Base-by-base conservation (phyloP, 2,888 invertebrate species). In the Aromia moschata region DNA sequence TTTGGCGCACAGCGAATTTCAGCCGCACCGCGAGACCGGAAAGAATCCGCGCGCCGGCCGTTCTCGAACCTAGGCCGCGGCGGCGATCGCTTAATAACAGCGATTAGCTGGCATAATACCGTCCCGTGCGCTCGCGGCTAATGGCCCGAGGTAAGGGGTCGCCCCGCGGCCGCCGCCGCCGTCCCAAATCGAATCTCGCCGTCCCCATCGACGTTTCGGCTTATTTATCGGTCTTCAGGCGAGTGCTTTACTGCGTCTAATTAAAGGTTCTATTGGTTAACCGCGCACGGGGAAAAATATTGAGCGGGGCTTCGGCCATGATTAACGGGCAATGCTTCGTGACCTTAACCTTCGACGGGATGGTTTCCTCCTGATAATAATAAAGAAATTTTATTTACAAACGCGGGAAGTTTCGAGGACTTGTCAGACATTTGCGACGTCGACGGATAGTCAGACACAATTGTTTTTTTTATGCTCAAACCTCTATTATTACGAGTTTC, bases 61-160 rank as follows among this genome's bases (percentile, higher is more conserved):
- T 18, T 46, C 20, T 45, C 37, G 40, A 40, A 30, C 33, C 41
- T 46, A n/a, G n/a, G 18, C 33, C 46, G 31, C 14, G 38, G 43
- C 40, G 16, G 33, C 43, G 40, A 52, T 46, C 40, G 36, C 33
- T 46, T 53, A 58, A 47, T 49, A 41, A 58, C 37, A 47, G 58
- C 46, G 49, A 53, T 54, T 49, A 54, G 53, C 54, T 58, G 37
- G 43, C 49, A 54, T 58, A 58, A 58, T 58, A 38, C 43, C 17
- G 49, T 54, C 49, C 37, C 25, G 20, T 40, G 36, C 45, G 49
- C 43, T 54, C 41, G 41, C n/a, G 20, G 52, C 25, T 49, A 43
- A 58, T 58, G 47, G 58, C 49, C 58, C 43, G 37, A 20, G 58
- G 58, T 58, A 47, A 49, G 43, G 45, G 58, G 58, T 58, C 58